These are phyloP conservation scores for Portevinia maculata DNA, from an alignment of 2,888 invertebrate genomes.

Conservation along the genomic window DNA sequence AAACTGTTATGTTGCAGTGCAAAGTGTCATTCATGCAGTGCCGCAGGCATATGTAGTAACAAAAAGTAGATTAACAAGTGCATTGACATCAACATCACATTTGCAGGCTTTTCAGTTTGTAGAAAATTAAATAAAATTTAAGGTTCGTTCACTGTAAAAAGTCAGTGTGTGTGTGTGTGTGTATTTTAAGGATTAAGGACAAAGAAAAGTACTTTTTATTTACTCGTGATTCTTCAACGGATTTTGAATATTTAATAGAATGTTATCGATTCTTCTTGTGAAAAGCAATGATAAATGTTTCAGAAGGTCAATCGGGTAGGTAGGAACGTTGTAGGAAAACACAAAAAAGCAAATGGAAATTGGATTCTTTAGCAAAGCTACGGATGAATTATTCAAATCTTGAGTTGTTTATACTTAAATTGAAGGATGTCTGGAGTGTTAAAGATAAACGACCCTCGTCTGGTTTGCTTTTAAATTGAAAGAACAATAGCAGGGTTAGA, in stretches of 20 bases:
- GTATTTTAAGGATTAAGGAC: conserved; percentile 40
- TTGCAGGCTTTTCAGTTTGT: conserved; percentile 17
- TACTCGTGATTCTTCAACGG: conserved; percentile 2
- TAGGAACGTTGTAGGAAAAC: no score
- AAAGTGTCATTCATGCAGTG: conserved; percentile 33
- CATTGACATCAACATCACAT: conserved; percentile 54
- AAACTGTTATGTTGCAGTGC: conserved; percentile 5
- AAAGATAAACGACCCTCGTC: neutral
- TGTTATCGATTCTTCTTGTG: neutral
- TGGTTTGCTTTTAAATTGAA: neutral
- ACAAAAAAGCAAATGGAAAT: neutral
- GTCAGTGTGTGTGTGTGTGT: neutral
- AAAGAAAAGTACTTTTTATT: conserved; percentile 10
- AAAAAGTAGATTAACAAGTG: conserved; percentile 58
- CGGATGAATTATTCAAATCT: conserved; percentile 11
- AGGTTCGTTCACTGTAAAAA: conserved; percentile 19
- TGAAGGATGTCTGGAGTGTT: conserved; percentile 10
- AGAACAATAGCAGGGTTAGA: no score
- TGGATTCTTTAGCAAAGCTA: neutral
- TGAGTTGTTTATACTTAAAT: conserved; percentile 1
- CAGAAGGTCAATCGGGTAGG: neutral
- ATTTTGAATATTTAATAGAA: neutral
- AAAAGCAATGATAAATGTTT: neutral
- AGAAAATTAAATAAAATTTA: conserved; percentile 21
- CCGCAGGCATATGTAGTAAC: conserved; percentile 49